Evolutionary conservation across 2,113 vertebrate genomes (phyloP).

Genomic region (Phalacrocorax brasilianus): DNA sequence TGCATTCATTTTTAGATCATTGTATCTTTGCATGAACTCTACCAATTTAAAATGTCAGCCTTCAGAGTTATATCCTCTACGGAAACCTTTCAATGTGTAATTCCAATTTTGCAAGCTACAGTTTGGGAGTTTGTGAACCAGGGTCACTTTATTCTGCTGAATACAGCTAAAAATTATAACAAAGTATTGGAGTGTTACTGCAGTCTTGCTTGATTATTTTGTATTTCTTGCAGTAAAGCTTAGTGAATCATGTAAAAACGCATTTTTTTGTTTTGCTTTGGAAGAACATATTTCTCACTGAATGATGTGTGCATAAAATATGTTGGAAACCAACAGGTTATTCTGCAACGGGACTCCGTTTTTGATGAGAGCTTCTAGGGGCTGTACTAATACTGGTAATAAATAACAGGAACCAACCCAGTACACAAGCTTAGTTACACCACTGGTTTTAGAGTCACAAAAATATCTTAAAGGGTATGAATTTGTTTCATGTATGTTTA

Average conservation of each 20-base stretch:
- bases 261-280: constrained; percentile 41
- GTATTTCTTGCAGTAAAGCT: background rate
- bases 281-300: background rate
- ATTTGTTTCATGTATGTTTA: background rate
- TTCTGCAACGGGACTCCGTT: background rate
- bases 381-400: background rate
- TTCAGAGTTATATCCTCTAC: background rate
- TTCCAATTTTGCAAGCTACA: background rate
- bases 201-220: constrained; percentile 12
- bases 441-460: background rate
- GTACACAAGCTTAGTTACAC: background rate
- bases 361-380: background rate
- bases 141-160: constrained; percentile 28
- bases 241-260: constrained; percentile 23
- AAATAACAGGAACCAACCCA: constrained; percentile 14
- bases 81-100: background rate
- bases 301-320: constrained; percentile 36
- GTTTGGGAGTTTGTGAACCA: background rate
- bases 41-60: background rate
- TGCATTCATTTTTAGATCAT: background rate
- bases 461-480: background rate
- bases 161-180: background rate
- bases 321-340: constrained; percentile 13
- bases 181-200: background rate
- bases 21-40: background rate